A percentile compares a stretch with the other conserved stretches of the same genome.
phyloP scores from a whole-genome alignment of 2,888 invertebrate genomes.

The Drosophila lacicola region DNA sequence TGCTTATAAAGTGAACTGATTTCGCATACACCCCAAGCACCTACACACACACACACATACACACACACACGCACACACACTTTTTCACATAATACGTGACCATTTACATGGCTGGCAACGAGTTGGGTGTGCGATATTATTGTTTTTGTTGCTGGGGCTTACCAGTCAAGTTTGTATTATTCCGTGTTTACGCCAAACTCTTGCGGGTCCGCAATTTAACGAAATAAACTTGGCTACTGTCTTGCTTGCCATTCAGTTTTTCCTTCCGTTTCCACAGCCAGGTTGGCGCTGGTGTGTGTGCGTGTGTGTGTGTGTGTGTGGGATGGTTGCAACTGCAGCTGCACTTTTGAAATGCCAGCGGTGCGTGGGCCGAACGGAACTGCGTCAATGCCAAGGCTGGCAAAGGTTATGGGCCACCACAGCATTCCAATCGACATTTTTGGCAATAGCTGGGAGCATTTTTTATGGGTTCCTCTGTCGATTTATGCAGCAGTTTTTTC shows the following conservation, averaged over 20 bases:
- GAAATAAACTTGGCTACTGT: conserved; percentile 26
- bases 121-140: conserved; percentile 23
- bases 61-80: conserved; percentile 4
- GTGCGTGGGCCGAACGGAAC: conserved; percentile 55
- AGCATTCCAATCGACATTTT: conserved; percentile 42
- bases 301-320: background rate
- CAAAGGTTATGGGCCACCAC: conserved; percentile 60
- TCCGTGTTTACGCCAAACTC: conserved; percentile 22
- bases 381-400: conserved; percentile 20
- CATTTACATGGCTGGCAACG: conserved; percentile 45
- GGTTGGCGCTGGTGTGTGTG: background rate
- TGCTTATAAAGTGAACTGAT: conserved; percentile 20
- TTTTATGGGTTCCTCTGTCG: conserved; percentile 2
- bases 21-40: conserved; percentile 1
- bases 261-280: background rate
- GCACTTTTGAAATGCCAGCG: conserved; percentile 63
- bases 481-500: conserved; percentile 40
- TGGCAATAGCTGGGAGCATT: conserved; percentile 28
- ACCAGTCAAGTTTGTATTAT: conserved; percentile 33
- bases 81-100: conserved; percentile 65
- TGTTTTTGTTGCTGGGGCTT: conserved; percentile 19
- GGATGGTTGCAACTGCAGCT: conserved; percentile 30
- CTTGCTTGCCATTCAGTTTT: conserved; percentile 19
- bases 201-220: conserved; percentile 6
- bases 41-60: too few species aligned